These are phyloP conservation scores for Suricata suricatta DNA, from an alignment of 2,113 vertebrate species.

Conservation along the genomic window DNA sequence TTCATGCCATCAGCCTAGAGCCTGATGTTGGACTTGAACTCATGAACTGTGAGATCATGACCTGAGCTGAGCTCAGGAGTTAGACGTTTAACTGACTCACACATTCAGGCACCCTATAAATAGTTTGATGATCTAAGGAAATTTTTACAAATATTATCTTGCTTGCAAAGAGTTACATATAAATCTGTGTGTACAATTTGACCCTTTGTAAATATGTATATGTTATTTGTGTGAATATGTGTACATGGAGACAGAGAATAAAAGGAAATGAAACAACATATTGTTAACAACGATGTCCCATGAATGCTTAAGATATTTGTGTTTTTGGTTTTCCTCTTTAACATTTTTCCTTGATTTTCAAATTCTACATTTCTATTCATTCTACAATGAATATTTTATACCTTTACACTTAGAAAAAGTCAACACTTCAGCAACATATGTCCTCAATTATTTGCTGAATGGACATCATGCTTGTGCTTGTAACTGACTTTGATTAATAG, in stretches of 20 bases:
- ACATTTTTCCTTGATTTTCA: neutral
- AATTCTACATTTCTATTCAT: neutral
- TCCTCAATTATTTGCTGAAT: neutral
- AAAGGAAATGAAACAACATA: neutral
- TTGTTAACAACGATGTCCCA: neutral
- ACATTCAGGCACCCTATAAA: neutral
- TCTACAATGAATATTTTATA: neutral
- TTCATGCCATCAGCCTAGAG: no score
- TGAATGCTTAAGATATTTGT: neutral
- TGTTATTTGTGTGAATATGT: neutral
- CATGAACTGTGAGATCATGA: no score
- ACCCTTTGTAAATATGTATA: neutral
- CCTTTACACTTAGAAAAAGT: neutral
- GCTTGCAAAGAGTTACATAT: neutral
- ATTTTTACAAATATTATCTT: neutral
- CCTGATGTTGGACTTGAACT: no score
- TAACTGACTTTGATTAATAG: neutral
- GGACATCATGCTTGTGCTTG: accelerated
- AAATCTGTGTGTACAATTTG: neutral
- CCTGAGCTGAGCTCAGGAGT: no score
- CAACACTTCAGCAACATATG: neutral
- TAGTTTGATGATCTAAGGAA: neutral
- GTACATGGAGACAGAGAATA: neutral
- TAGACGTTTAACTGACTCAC: no score
- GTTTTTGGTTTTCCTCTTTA: neutral